phyloP scores from a whole-genome alignment of 2,797 vertebrate genomes.

The Catharus ustulatus region DNA sequence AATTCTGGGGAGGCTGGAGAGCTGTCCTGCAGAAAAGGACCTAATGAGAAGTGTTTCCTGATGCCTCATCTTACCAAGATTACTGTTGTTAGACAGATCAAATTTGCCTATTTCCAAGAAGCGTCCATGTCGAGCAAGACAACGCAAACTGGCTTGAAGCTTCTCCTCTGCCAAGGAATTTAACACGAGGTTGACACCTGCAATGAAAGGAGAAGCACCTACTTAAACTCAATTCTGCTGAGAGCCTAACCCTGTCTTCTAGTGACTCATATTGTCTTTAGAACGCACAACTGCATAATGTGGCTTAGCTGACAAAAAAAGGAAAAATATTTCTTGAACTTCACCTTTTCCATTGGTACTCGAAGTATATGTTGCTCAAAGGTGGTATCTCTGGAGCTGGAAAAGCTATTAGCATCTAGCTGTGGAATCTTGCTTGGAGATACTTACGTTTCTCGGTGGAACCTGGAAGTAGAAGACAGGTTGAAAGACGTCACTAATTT shows the following conservation, averaged over 20 bases:
- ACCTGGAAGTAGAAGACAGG: constrained; percentile 73
- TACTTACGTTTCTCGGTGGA: constrained; percentile 89
- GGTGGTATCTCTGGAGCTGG: constrained; percentile 89
- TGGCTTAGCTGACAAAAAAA: background rate
- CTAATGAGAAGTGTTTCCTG: background rate
- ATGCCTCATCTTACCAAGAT: constrained; percentile 83
- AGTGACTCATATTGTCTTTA: background rate
- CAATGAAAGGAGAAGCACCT: background rate
- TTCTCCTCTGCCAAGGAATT: constrained; percentile 98
- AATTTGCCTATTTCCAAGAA: constrained; percentile 99
- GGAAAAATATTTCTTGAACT: background rate
- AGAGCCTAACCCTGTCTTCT: background rate
- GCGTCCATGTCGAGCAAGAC: constrained; percentile 90
- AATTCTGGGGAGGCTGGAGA: background rate
- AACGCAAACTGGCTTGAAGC: constrained; percentile 94
- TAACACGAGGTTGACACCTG: constrained; percentile 92
- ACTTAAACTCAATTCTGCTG: background rate
- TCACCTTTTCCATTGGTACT: constrained; percentile 88
- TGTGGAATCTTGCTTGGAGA: constrained; percentile 89
- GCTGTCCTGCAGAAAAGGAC: background rate
- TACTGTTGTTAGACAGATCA: constrained; percentile 93
- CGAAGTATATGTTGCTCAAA: constrained; percentile 91
- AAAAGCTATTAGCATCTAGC: constrained; percentile 84
- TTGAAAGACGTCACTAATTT: background rate
- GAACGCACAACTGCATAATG: background rate